A percentile compares a stretch with the other conserved stretches of the same genome.
These are phyloP conservation scores for Eupeodes luniger DNA, from an alignment of 2,888 invertebrate species.

Conservation along the genomic window DNA sequence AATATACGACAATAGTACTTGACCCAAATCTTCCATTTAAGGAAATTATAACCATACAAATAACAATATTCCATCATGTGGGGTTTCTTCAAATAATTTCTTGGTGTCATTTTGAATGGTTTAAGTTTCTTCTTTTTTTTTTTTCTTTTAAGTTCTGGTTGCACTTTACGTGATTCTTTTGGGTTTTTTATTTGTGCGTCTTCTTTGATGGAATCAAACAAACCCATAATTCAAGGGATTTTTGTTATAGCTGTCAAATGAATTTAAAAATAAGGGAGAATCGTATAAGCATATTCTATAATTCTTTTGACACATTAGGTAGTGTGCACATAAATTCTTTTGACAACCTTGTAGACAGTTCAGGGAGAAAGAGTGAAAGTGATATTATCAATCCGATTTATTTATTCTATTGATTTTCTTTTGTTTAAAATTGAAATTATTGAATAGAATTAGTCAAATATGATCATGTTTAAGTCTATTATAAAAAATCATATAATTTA, in stretches of 20 bases:
- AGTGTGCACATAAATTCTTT: neutral
- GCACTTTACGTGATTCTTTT: conserved; percentile 70
- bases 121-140: conserved; percentile 48
- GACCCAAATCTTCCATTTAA: conserved; percentile 73
- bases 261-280: conserved; percentile 6
- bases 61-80: conserved; percentile 59
- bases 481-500: conserved; percentile 31
- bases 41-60: conserved; percentile 56
- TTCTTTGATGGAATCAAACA: neutral
- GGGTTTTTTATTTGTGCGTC: neutral
- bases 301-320: conserved; percentile 1
- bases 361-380: conserved; percentile 64
- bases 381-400: neutral
- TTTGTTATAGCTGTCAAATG: neutral
- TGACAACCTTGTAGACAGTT: conserved; percentile 48
- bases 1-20: conserved; percentile 53
- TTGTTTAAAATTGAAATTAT: conserved; percentile 32
- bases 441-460: conserved; percentile 29
- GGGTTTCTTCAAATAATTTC: conserved; percentile 64
- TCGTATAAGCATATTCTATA: neutral
- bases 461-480: conserved; percentile 6
- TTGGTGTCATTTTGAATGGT: conserved; percentile 60
- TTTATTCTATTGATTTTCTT: conserved; percentile 37
- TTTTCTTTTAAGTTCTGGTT: conserved; percentile 52
- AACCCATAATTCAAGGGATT: conserved; percentile 10